Percentiles rank a stretch among this genome's conserved stretches.
Conservation (phyloP, 2,888 invertebrate genomes). For the Epinotia nisella region DNA sequence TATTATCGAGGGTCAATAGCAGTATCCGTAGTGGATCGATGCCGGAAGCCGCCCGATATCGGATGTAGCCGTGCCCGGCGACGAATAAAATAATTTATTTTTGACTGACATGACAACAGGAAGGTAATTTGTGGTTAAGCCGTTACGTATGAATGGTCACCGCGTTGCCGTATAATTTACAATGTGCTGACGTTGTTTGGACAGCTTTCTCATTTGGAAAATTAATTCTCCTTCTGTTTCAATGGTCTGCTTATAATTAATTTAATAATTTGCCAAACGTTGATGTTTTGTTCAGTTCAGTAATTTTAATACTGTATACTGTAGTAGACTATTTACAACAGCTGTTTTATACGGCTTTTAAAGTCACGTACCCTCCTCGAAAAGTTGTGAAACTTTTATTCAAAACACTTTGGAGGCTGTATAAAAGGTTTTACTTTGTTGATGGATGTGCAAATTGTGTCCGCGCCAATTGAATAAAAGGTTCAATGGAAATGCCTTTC, state of each 20-base stretch:
- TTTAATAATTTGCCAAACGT: constrained; percentile 33
- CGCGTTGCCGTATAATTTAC: constrained; percentile 32
- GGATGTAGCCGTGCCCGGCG: constrained; percentile 60
- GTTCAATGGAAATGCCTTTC: constrained; percentile 63
- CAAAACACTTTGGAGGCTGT: constrained; percentile 37
- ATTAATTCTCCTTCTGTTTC: constrained; percentile 33
- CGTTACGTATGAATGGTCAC: constrained; percentile 37
- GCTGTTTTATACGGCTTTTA: constrained; percentile 6
- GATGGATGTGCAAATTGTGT: constrained; percentile 49
- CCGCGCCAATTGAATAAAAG: constrained; percentile 71
- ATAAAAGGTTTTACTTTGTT: constrained; percentile 44
- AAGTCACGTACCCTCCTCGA: not conserved
- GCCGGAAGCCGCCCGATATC: constrained; percentile 66
- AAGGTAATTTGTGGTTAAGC: constrained; percentile 49
- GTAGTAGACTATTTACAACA: not conserved
- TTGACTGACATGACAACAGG: constrained; percentile 53
- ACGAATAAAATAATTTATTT: constrained; percentile 56
- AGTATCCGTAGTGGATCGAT: constrained; percentile 70
- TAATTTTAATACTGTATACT: not conserved
- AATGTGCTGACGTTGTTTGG: constrained; percentile 40
- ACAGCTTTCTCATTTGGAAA: constrained; percentile 38
- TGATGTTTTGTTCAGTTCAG: constrained; percentile 18
- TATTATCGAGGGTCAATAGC: constrained; percentile 70
- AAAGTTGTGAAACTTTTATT: constrained; percentile 39
- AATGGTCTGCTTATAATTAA: constrained; percentile 33